Evolutionary conservation across 2,113 vertebrate genomes (phyloP).

Genomic region (Tricholaema leucomelas): DNA sequence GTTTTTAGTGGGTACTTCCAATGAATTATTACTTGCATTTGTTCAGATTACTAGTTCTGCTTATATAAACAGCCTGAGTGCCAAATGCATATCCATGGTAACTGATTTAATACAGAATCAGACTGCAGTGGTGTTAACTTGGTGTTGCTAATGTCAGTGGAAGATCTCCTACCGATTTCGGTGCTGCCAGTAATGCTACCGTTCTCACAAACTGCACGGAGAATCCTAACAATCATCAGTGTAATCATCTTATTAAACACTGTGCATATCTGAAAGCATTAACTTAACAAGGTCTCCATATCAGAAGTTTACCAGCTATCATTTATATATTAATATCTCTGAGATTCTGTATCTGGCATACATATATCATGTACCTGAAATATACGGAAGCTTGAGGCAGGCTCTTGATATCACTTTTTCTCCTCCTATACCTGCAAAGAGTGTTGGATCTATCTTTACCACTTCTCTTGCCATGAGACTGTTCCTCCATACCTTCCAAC

Average conservation of each 20-base stretch:
- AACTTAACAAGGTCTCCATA: not conserved
- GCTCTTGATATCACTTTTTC: not conserved
- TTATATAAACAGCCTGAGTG: not conserved
- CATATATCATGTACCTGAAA: no score
- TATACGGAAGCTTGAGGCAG: not conserved
- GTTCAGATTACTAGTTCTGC: not conserved
- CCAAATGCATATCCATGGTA: not conserved
- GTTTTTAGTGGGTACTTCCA: not conserved
- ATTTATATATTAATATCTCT: not conserved
- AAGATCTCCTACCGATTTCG: not conserved
- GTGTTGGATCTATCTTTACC: not conserved
- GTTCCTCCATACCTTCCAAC: not conserved
- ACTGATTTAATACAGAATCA: slow-evolving; percentile 1
- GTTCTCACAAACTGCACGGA: not conserved
- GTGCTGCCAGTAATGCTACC: not conserved
- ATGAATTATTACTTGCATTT: not conserved
- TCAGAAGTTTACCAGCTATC: not conserved
- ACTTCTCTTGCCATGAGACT: not conserved
- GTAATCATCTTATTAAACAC: not conserved
- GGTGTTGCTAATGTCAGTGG: not conserved
- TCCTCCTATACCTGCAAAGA: not conserved
- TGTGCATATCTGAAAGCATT: not conserved
- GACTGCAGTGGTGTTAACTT: not conserved
- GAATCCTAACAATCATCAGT: not conserved
- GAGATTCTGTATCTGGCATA: not conserved